A percentile compares a stretch with the other conserved stretches of the same genome.
phyloP scores from a whole-genome alignment of 2,797 vertebrate species.

The Sciurus vulgaris region DNA sequence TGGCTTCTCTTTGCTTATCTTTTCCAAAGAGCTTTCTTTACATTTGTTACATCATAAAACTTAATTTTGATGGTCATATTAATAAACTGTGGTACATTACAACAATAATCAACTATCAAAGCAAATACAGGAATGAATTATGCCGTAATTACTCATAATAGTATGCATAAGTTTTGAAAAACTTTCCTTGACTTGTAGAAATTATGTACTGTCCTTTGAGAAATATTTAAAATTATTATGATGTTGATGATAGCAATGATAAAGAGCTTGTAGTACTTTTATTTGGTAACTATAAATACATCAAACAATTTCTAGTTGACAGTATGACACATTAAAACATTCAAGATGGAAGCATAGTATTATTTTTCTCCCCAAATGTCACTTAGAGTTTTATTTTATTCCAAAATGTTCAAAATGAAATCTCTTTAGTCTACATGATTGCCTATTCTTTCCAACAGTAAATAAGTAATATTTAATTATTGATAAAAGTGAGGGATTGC shows the following conservation, averaged over 20 bases:
- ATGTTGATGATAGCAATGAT: background rate
- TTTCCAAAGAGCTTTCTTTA: constrained; percentile 35
- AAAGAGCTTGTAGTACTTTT: background rate
- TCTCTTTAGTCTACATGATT: constrained; percentile 57
- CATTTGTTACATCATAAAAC: background rate
- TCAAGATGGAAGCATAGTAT: background rate
- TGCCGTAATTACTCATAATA: background rate
- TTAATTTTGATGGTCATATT: constrained; percentile 16
- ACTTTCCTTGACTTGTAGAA: background rate
- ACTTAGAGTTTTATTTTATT: constrained; percentile 31
- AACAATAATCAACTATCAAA: background rate
- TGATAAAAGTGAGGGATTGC: constrained; percentile 68
- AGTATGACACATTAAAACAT: background rate
- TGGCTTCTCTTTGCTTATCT: background rate
- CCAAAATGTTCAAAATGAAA: constrained; percentile 64
- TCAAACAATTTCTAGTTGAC: background rate
- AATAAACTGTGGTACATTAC: background rate
- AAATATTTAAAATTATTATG: constrained; percentile 13
- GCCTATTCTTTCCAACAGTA: constrained; percentile 62
- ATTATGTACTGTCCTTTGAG: constrained; percentile 20
- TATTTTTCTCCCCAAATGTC: constrained; percentile 28
- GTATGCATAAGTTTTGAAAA: background rate
- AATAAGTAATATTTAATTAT: constrained; percentile 77
- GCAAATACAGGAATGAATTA: constrained; percentile 24
- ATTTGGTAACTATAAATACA: background rate